phyloP scores from a whole-genome alignment of 2,797 vertebrate species.

The Lepilemur septentrionalis region DNA sequence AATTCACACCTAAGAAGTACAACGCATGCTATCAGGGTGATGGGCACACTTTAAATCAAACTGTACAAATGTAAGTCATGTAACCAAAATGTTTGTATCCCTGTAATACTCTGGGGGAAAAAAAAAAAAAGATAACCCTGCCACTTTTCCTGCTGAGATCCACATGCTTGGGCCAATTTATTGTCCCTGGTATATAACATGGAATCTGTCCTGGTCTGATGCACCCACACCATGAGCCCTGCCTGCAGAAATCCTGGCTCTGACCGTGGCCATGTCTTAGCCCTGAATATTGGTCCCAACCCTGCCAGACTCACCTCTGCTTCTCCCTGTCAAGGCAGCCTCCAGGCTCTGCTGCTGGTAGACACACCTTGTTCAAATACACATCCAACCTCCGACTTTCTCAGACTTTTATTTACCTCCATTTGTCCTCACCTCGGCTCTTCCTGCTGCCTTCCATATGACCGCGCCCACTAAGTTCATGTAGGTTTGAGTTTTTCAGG shows the following conservation, averaged over 20 bases:
- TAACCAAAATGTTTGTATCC: too few relatives aligned
- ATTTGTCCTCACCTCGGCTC: fast-evolving
- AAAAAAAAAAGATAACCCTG: too few relatives aligned
- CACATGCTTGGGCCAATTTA: neutral
- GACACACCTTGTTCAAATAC: fast-evolving
- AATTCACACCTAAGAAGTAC: too few relatives aligned
- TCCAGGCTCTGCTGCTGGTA: fast-evolving
- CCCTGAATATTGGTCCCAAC: neutral
- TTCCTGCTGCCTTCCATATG: neutral
- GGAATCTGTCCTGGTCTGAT: neutral
- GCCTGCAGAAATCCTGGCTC: neutral
- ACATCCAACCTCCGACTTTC: neutral
- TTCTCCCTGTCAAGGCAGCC: fast-evolving
- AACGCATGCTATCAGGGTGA: too few relatives aligned
- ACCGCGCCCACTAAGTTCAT: neutral
- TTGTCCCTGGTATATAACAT: too few relatives aligned
- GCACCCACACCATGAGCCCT: neutral
- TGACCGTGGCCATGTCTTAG: neutral
- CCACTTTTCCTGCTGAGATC: neutral
- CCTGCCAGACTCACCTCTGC: neutral
- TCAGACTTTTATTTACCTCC: neutral
- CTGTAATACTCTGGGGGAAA: too few relatives aligned
- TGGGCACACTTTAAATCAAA: too few relatives aligned
- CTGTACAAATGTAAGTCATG: too few relatives aligned
- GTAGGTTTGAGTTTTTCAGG: neutral